Base-by-base conservation (phyloP, 2,888 invertebrate species). In the Hydroisotoma schaefferi region DNA sequence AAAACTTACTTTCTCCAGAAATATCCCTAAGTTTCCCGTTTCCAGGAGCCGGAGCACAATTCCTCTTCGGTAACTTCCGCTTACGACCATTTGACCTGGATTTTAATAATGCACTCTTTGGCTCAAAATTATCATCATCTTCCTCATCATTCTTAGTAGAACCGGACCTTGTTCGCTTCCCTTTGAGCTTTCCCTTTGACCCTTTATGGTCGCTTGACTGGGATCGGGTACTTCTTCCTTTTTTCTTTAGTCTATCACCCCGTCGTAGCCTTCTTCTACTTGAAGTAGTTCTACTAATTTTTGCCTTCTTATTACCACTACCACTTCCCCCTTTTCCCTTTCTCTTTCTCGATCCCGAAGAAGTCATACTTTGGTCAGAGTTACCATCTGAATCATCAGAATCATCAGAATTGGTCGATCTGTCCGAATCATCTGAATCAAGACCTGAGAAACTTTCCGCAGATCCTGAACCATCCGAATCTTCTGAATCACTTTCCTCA, bases 241-340 rank as follows among this genome's bases (percentile, higher is more conserved):
- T 59, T 57, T 23, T 55, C 43, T 26, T 60, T 74, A 76, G 27
- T 75, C 75, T 5, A 75, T 76, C 29, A 75, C 75, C 48, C 76
- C 62, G 57, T 76, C 76, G 26, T 76, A 75, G 57, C 76, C 75
- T 57, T 76, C 76, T 10, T 76, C 76, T 6, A 75, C 73, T 20
- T 4, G 40, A 33, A 15, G 33, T 10, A n/a, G n/a, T n/a, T n/a
- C n/a, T n/a, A 15, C 12, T 18, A 3, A 12, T 18, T 25, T 46
- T 46, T 4, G 6, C 23, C 46, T 23, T 46, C 15, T 22, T 22
- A 23, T 25, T 25, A 6, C 23, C 46, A 18, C 29, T 27, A 54
- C 46, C 60, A 43, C 40, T 55, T 57, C 47, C 57, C 53, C 43
- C 57, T 51, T 29, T 29, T 33, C 47, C 59, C 59, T 28, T 51